These are phyloP conservation scores for Rhinichthys osculus DNA, from an alignment of 2,797 vertebrate species.

Conservation along the genomic window DNA sequence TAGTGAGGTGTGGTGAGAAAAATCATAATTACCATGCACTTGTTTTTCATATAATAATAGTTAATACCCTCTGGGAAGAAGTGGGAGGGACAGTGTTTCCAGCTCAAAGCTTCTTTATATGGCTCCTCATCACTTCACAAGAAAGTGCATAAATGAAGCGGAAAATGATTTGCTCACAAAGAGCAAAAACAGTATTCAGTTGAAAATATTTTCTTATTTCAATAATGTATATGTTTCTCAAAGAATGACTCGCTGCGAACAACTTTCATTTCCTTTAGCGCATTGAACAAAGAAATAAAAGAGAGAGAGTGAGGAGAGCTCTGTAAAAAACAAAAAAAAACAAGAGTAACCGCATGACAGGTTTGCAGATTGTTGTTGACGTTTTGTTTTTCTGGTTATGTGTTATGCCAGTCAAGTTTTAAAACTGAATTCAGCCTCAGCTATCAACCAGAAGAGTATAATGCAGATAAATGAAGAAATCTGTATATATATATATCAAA, in stretches of 20 bases:
- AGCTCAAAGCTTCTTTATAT: neutral
- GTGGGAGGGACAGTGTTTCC: neutral
- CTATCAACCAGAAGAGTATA: neutral
- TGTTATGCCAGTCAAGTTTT: neutral
- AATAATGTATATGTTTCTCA: neutral
- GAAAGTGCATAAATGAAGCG: neutral
- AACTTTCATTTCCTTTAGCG: neutral
- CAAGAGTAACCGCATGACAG: neutral
- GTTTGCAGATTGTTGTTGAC: neutral
- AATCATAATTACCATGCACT: neutral
- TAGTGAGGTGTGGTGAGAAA: constrained; percentile 59
- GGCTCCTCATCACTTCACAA: neutral
- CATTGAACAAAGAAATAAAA: neutral
- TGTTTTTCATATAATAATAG: constrained; percentile 49
- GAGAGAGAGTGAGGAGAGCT: neutral
- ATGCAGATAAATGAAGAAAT: neutral
- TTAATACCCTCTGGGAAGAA: constrained; percentile 32
- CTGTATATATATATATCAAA: too few relatives aligned
- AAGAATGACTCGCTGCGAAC: neutral
- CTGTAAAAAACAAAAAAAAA: neutral
- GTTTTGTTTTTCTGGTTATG: constrained; percentile 13
- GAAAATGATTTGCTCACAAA: neutral
- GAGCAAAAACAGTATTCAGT: neutral
- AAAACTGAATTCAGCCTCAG: neutral
- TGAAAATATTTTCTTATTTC: neutral